phyloP scores from a whole-genome alignment of 2,797 vertebrate species.

The Miopithecus talapoin region DNA sequence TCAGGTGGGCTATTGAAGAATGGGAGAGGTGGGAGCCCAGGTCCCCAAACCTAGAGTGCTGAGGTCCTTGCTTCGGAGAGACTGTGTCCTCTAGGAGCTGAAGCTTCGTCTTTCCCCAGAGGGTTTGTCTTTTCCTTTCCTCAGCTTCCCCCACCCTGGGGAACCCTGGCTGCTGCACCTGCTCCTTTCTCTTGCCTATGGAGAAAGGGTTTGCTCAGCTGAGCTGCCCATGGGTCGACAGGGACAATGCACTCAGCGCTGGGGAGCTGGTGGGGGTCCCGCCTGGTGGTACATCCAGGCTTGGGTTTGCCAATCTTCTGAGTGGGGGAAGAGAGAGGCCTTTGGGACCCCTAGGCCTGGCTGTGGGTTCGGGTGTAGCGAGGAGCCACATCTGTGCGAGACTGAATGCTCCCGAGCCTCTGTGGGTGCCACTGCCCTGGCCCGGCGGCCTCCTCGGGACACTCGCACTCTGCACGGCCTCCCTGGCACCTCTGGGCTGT shows the following conservation, averaged over 20 bases:
- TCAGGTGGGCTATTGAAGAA: background rate
- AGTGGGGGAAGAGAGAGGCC: background rate
- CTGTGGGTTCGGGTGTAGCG: background rate
- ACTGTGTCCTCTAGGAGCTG: background rate
- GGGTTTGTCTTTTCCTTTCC: background rate
- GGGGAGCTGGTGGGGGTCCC: background rate
- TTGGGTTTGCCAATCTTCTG: accelerated
- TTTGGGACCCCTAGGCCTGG: background rate
- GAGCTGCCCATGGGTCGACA: accelerated
- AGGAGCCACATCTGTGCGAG: background rate
- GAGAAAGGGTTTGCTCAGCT: background rate
- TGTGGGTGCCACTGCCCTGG: background rate
- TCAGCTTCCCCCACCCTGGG: background rate
- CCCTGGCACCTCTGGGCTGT: background rate
- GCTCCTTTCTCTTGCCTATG: background rate
- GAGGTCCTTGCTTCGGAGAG: too few relatives aligned
- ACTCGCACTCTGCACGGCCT: accelerated
- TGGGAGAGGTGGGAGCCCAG: accelerated
- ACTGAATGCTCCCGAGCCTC: accelerated
- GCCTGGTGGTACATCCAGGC: accelerated
- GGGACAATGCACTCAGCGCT: accelerated
- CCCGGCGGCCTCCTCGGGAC: accelerated
- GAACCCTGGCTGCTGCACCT: background rate
- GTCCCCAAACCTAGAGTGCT: background rate
- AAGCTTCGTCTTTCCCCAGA: accelerated